These are phyloP conservation scores for Ailuropoda melanoleuca DNA, from an alignment of 2,113 vertebrate species.

Conservation along the genomic window DNA sequence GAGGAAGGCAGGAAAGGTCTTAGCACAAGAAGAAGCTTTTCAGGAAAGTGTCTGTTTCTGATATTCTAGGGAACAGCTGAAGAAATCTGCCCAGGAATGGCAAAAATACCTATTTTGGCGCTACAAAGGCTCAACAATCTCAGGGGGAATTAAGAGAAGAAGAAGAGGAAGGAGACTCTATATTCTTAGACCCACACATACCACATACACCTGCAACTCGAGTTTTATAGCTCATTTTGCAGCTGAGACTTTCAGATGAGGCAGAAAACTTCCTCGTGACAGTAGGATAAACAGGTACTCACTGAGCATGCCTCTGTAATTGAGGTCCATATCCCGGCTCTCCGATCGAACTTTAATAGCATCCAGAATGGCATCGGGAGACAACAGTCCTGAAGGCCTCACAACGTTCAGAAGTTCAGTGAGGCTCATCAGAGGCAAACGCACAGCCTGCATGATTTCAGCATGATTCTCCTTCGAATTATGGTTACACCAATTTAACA, in stretches of 20 bases:
- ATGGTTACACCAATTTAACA: constrained; percentile 96
- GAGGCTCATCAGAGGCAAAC: constrained; percentile 97
- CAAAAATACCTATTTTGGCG: background rate
- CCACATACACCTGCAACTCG: background rate
- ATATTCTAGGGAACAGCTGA: background rate
- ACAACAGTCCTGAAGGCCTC: constrained; percentile 93
- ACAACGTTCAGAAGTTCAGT: constrained; percentile 97
- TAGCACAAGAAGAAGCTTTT: constrained; percentile 1
- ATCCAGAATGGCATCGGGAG: constrained; percentile 96
- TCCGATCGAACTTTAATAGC: constrained; percentile 98
- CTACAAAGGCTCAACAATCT: background rate
- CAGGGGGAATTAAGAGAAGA: background rate
- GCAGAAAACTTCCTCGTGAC: background rate
- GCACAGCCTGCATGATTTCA: constrained; percentile 96
- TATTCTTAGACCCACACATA: background rate
- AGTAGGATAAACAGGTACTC: constrained; percentile 69
- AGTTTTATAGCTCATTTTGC: background rate
- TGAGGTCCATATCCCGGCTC: constrained; percentile 99
- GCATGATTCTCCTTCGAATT: constrained; percentile 89
- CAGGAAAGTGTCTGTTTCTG: background rate
- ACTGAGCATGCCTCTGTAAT: constrained; percentile 99
- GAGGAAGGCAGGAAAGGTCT: background rate
- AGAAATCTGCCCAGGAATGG: background rate
- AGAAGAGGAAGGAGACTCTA: background rate
- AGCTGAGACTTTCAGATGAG: background rate